A percentile compares a stretch with the other conserved stretches of the same genome.
These are phyloP conservation scores for Watsonalla binaria DNA, from an alignment of 2,888 invertebrate genomes.

Conservation along the genomic window DNA sequence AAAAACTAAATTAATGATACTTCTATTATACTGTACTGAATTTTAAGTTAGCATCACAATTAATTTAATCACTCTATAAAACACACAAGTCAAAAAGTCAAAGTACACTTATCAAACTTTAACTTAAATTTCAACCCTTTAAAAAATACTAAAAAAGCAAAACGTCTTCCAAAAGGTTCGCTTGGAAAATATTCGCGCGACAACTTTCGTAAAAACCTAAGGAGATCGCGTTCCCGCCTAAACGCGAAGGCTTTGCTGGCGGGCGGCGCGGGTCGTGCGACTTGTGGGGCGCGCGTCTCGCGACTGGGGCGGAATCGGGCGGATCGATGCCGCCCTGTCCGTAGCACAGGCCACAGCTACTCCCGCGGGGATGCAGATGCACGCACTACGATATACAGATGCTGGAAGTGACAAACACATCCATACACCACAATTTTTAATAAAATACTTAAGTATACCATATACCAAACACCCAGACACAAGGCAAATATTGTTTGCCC, in stretches of 20 bases:
- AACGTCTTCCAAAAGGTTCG: too few relatives aligned
- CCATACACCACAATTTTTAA: too few relatives aligned
- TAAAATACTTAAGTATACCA: too few relatives aligned
- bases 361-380: slow-evolving; percentile 77
- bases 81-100: too few relatives aligned
- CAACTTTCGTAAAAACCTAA: not conserved
- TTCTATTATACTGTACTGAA: too few relatives aligned
- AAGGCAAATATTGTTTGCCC: too few relatives aligned
- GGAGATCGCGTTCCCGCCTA: slow-evolving; percentile 61
- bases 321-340: slow-evolving; percentile 61
- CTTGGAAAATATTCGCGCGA: not conserved
- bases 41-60: too few relatives aligned
- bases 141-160: not conserved
- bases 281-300: slow-evolving; percentile 48
- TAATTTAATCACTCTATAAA: too few relatives aligned
- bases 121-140: not conserved
- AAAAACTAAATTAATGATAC: too few relatives aligned
- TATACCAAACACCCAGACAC: too few relatives aligned
- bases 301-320: slow-evolving; percentile 72
- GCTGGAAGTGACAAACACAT: slow-evolving; percentile 21
- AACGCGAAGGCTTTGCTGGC: slow-evolving; percentile 50
- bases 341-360: slow-evolving; percentile 18
- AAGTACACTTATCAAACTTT: too few relatives aligned
- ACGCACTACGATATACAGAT: slow-evolving; percentile 24
- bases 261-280: slow-evolving; percentile 49